Base-by-base conservation (phyloP, 92 coral and sea anemone genomes). In the Parazoanthus atlanticus region DNA sequence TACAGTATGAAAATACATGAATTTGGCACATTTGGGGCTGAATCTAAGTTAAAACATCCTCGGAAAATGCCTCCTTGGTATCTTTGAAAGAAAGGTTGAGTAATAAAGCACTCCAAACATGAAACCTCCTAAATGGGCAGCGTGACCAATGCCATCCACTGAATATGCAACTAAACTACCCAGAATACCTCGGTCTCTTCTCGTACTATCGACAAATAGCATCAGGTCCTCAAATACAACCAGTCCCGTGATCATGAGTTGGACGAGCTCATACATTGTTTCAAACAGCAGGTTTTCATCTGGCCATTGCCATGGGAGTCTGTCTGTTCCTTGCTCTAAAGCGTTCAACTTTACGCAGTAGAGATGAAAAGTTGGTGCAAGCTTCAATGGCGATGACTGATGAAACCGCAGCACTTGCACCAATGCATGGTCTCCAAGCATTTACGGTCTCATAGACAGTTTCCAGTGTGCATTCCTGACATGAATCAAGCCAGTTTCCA, bases 41-140 rank as follows among this genome's bases (percentile, higher is more conserved):
- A 21, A 0, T 38, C 32, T 29, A 2, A 21, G 69, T 56, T 32
- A 77, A 84, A 84, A 84, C 38, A 84, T 17, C 17, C 78, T 78
- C 16, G 87, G 87, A 71, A 84, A 49, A n/a, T 49, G 38, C 41
- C 90, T 88, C 6, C 23, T 67, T 36, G 90, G 85, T 29, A 79
- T 64, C 43, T 88, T 88, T 6, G 77, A 75, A 81, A 93, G 88
- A 64, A 89, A 67, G 70, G 66, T 21, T 17, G 85, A 73, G 86
- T 93, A 95, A 87, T 96, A 96, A 7, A 86, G 0, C 12, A 96
- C 30, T 6, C 99, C 99, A 92, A 95, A 96, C 76, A 96, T 19
- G 69, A 94, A 95, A 12, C 99, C 99, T 5, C 96, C 99, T 25
- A 96, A 54, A 81, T 96, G 99, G 10, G 98, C 99, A 8, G 95